A percentile compares a stretch with the other conserved stretches of the same genome.
phyloP scores from a whole-genome alignment of 2,797 vertebrate genomes.

The Takifugu ocellatus region DNA sequence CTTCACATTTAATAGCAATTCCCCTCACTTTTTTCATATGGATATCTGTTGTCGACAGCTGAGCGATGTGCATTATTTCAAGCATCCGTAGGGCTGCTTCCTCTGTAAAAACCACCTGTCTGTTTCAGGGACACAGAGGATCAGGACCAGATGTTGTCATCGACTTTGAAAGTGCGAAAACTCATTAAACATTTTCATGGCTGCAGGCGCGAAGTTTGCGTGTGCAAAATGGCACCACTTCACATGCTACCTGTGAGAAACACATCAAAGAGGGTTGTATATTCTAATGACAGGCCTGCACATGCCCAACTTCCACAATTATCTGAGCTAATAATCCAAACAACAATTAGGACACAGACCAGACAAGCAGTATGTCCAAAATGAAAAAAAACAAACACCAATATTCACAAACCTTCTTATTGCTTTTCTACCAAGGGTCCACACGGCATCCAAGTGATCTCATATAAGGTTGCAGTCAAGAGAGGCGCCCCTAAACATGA shows the following conservation, averaged over 20 bases:
- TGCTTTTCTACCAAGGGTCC: conserved; percentile 26
- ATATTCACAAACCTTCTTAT: neutral
- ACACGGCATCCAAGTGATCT: conserved; percentile 34
- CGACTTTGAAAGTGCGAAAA: conserved; percentile 46
- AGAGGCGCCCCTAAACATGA: conserved; percentile 54
- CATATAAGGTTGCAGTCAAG: conserved; percentile 59
- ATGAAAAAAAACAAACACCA: neutral
- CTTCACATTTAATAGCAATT: conserved; percentile 27
- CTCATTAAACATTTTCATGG: conserved; percentile 58
- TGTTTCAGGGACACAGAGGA: conserved; percentile 20
- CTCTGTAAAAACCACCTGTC: conserved; percentile 34
- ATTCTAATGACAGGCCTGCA: conserved; percentile 61
- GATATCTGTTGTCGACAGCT: conserved; percentile 1
- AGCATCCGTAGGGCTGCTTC: conserved; percentile 16
- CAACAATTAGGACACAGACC: neutral
- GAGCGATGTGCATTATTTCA: neutral
- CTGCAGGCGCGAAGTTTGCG: conserved; percentile 45
- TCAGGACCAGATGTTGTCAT: conserved; percentile 61
- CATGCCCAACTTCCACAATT: conserved; percentile 49
- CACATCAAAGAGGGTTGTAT: conserved; percentile 64
- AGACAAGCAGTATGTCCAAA: neutral
- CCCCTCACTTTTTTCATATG: conserved; percentile 2
- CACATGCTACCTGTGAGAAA: conserved; percentile 49
- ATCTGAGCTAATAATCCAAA: conserved; percentile 44
- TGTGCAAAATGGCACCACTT: conserved; percentile 37